phyloP scores from a whole-genome alignment of 2,797 vertebrate genomes.

The Heterohyrax brucei region DNA sequence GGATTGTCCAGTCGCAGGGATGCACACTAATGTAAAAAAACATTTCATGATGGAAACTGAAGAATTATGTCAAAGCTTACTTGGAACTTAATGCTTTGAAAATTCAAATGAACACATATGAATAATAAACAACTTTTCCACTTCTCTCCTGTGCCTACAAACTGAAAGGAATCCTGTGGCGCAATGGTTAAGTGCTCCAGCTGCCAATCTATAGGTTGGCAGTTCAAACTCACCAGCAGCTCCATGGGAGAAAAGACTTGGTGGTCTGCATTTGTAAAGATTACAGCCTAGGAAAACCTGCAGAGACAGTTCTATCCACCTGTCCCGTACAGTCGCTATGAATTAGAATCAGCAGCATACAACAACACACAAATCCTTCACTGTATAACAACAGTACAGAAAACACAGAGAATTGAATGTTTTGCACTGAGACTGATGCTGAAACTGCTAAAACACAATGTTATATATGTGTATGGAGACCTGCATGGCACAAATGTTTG shows the following conservation, averaged over 20 bases:
- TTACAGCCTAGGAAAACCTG: background rate
- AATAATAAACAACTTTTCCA: conserved; percentile 32
- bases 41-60: conserved; percentile 73
- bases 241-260: background rate
- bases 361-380: background rate
- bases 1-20: conserved; percentile 51
- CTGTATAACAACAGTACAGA: conserved; percentile 21
- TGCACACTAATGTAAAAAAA: conserved; percentile 70
- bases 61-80: conserved; percentile 57
- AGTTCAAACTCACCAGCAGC: background rate
- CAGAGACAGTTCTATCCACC: background rate
- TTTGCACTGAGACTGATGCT: background rate
- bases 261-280: background rate
- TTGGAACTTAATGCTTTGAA: conserved; percentile 19
- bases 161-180: background rate
- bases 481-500: no score
- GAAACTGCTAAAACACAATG: conserved; percentile 4
- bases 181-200: background rate
- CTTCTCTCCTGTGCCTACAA: background rate
- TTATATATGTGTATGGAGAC: background rate
- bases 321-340: background rate
- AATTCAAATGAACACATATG: background rate
- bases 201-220: background rate
- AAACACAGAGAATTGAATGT: background rate
- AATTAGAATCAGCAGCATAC: background rate